Evolutionary conservation across 2,888 invertebrate species (phyloP).

Genomic region (Eilema griseolum): DNA sequence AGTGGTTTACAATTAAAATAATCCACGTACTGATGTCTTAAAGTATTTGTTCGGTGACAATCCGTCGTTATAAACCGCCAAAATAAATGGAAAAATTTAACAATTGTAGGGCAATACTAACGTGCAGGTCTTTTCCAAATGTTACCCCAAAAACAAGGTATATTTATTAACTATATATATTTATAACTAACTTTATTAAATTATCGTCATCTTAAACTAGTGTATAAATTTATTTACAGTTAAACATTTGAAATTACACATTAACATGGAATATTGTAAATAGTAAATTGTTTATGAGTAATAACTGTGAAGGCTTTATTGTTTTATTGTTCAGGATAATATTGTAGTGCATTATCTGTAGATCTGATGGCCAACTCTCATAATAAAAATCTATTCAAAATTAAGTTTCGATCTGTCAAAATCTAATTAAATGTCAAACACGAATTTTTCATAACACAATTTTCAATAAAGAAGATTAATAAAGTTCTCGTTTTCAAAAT

Average conservation of each 20-base stretch:
- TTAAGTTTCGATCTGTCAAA: too few relatives aligned
- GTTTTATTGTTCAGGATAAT: not conserved
- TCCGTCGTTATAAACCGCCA: not conserved
- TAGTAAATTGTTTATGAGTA: not conserved
- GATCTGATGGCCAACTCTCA: not conserved
- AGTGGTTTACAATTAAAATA: too few relatives aligned
- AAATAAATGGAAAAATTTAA: not conserved
- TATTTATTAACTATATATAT: conserved; percentile 34
- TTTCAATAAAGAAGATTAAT: too few relatives aligned
- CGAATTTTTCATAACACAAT: too few relatives aligned
- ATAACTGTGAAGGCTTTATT: not conserved
- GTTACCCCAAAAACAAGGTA: conserved; percentile 40
- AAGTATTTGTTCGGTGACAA: not conserved
- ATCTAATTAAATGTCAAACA: too few relatives aligned
- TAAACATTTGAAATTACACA: conserved; percentile 33
- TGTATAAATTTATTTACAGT: conserved; percentile 43
- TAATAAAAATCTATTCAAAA: too few relatives aligned
- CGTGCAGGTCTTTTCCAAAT: not conserved
- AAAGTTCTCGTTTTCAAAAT: too few relatives aligned
- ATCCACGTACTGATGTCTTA: too few relatives aligned
- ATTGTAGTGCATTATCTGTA: not conserved
- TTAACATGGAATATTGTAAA: conserved; percentile 34
- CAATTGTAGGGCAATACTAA: not conserved
- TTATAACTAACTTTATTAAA: conserved; percentile 39
- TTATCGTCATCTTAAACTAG: conserved; percentile 43